Evolutionary conservation across 2,113 vertebrate species (phyloP).

Genomic region (Hipposideros armiger): DNA sequence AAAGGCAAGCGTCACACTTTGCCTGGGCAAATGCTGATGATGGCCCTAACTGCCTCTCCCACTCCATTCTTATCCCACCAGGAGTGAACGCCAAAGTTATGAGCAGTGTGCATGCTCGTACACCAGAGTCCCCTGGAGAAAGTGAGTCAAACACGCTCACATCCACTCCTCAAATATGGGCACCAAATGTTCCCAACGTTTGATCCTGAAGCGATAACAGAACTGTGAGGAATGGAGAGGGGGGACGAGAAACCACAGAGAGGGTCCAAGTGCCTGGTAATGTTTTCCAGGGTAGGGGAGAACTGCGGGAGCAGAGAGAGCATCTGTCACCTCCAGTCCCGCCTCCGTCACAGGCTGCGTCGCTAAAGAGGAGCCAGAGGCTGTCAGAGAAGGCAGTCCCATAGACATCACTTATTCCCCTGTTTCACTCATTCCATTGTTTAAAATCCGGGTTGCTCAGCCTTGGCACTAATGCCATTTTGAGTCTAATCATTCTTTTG

Average conservation of each 20-base stretch:
- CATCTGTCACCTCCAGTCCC: conserved; percentile 61
- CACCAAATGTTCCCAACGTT: conserved; percentile 79
- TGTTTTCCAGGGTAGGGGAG: background rate
- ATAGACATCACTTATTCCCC: background rate
- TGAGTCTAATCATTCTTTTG: background rate
- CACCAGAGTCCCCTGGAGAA: conserved; percentile 62
- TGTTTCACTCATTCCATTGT: background rate
- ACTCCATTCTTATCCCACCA: background rate
- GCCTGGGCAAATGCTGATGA: background rate
- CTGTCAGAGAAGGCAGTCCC: background rate
- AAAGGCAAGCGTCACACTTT: background rate
- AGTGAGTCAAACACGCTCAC: conserved; percentile 44
- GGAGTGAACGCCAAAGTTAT: conserved; percentile 53
- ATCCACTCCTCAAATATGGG: conserved; percentile 59
- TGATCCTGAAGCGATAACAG: conserved; percentile 79
- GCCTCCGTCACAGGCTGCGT: background rate
- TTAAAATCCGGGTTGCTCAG: background rate
- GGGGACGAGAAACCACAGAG: background rate
- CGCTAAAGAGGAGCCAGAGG: background rate
- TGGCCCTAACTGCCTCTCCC: background rate
- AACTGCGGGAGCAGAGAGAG: background rate
- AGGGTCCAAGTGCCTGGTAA: background rate
- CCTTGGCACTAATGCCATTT: background rate
- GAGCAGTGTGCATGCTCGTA: conserved; percentile 33
- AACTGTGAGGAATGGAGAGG: background rate